Conservation (phyloP, 2,113 vertebrate species). For the Amia ocellicauda region DNA sequence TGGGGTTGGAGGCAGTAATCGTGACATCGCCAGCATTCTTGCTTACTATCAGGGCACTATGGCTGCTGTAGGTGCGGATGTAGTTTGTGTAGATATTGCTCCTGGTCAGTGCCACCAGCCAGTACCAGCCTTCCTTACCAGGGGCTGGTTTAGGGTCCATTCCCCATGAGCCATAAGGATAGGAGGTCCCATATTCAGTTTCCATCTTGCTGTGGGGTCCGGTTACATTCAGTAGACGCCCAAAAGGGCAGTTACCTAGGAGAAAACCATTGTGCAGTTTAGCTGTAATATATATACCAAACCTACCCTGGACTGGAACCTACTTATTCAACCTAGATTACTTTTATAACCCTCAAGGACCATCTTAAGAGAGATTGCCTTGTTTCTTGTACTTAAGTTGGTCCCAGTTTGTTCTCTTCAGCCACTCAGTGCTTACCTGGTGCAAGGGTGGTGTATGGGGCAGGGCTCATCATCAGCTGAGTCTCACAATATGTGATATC, state of each 20-base stretch:
- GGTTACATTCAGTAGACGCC: conserved; percentile 41
- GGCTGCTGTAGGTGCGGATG: conserved; percentile 50
- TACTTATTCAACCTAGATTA: no score
- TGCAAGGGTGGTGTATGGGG: conserved; percentile 22
- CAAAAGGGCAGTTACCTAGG: conserved; percentile 51
- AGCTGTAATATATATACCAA: no score
- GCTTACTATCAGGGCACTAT: conserved; percentile 52
- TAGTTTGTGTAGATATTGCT: conserved; percentile 45
- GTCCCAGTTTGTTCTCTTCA: no score
- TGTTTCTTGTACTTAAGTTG: no score
- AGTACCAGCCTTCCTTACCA: conserved; percentile 60
- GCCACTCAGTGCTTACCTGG: conserved; percentile 35
- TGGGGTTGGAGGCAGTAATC: conserved; percentile 49
- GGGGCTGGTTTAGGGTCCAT: conserved; percentile 40
- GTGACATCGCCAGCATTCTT: conserved; percentile 38
- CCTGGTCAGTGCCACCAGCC: conserved; percentile 54
- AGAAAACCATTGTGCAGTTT: no score
- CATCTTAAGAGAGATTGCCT: no score
- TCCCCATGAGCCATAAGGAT: conserved; percentile 62
- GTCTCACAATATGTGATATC: conserved; percentile 49
- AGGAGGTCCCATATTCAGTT: conserved; percentile 53
- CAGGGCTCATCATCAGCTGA: neutral
- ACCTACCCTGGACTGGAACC: no score
- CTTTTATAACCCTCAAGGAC: no score
- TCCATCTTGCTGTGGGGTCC: conserved; percentile 44